These are phyloP conservation scores for Operophtera brumata DNA, from an alignment of 2,888 invertebrate species.

Conservation along the genomic window DNA sequence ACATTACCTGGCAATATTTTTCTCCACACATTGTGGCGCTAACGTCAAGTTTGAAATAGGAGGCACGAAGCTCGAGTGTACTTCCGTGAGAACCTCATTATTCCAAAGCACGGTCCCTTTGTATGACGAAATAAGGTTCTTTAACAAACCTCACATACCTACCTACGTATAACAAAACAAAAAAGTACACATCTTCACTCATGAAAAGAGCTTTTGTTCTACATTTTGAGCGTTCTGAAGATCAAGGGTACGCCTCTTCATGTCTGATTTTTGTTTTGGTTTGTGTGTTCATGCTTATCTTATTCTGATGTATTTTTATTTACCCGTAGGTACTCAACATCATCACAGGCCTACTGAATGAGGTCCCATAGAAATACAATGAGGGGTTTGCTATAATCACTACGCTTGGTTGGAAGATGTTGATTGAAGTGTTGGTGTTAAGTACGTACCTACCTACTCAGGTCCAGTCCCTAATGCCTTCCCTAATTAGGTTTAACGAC, in stretches of 20 bases:
- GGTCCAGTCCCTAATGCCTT: too few species aligned
- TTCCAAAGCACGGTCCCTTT: conserved; percentile 76
- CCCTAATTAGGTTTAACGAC: too few species aligned
- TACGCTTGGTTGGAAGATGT: background rate
- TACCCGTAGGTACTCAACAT: background rate
- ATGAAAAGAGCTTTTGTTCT: conserved; percentile 40
- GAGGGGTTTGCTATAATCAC: background rate
- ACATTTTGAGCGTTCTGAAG: conserved; percentile 31
- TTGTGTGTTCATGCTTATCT: conserved; percentile 13
- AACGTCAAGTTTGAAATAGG: conserved; percentile 69
- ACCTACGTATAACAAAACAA: conserved; percentile 44
- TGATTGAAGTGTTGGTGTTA: background rate
- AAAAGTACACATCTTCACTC: conserved; percentile 39
- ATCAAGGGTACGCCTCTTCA: conserved; percentile 31
- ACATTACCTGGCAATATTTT: conserved; percentile 31
- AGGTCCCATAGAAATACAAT: too few species aligned
- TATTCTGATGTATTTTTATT: conserved; percentile 5
- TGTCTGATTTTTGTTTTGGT: conserved; percentile 25
- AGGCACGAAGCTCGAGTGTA: conserved; percentile 58
- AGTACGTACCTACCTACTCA: too few species aligned
- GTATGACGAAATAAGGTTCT: conserved; percentile 76
- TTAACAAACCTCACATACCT: conserved; percentile 76
- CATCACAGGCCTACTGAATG: too few species aligned
- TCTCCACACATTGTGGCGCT: conserved; percentile 49
- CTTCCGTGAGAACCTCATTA: conserved; percentile 72